Percentiles rank a stretch among this genome's conserved stretches.
Evolutionary conservation across 2,888 invertebrate species (phyloP).

Genomic region (Clepsis dumicolana): DNA sequence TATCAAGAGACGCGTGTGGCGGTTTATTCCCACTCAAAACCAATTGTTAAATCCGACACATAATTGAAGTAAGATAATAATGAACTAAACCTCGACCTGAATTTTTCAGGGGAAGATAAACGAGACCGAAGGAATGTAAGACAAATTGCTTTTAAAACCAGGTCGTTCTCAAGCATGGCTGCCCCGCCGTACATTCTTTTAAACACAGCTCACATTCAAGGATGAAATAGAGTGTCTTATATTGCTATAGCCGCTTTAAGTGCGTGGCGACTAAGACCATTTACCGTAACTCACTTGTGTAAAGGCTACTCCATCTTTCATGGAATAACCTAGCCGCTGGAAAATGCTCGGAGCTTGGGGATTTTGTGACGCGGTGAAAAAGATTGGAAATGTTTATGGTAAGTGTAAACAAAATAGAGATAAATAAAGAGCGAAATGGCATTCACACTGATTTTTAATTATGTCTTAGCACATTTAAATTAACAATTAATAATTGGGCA

Average conservation of each 20-base stretch:
- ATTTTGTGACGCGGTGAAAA: not conserved
- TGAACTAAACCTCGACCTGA: not conserved
- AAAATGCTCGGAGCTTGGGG: conserved; percentile 2
- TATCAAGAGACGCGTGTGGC: not conserved
- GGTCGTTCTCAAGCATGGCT: conserved; percentile 3
- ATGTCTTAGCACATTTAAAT: too few relatives aligned
- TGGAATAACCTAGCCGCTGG: conserved; percentile 4
- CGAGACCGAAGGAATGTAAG: not conserved
- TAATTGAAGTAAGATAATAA: not conserved
- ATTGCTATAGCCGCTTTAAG: conserved; percentile 3
- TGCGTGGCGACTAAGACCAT: conserved; percentile 34
- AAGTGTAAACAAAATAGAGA: too few relatives aligned
- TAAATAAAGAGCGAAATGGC: too few relatives aligned
- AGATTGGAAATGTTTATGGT: not conserved
- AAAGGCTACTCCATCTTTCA: conserved; percentile 31
- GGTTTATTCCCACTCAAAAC: not conserved
- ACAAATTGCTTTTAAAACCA: not conserved
- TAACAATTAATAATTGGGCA: too few relatives aligned
- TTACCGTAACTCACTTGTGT: conserved; percentile 34
- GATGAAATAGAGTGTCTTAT: conserved; percentile 32
- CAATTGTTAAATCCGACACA: not conserved
- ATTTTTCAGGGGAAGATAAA: not conserved
- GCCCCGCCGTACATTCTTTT: conserved; percentile 5
- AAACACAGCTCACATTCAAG: conserved; percentile 7
- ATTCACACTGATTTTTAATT: too few relatives aligned